phyloP scores from a whole-genome alignment of 2,888 invertebrate genomes.

The Caenorhabditis uteleia region DNA sequence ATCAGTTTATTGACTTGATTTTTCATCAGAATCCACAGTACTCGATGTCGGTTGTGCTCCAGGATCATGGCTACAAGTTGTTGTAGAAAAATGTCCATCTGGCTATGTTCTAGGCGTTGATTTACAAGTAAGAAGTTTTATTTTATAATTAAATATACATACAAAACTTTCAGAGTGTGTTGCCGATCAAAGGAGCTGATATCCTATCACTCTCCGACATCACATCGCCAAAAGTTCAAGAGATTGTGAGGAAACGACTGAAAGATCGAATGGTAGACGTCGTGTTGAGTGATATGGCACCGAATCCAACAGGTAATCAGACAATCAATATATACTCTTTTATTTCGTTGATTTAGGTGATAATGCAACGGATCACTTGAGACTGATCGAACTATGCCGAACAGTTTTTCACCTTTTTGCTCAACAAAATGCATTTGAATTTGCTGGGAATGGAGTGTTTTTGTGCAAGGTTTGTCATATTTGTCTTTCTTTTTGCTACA shows the following conservation, averaged over 20 bases:
- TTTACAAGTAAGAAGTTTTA: slow-evolving; percentile 47
- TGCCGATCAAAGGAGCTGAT: slow-evolving; percentile 61
- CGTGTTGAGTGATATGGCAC: slow-evolving; percentile 69
- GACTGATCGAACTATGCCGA: slow-evolving; percentile 58
- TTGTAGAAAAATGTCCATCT: slow-evolving; percentile 40
- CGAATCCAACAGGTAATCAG: slow-evolving; percentile 64
- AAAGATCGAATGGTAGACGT: slow-evolving; percentile 55
- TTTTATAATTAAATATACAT: background rate
- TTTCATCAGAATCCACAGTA: slow-evolving; percentile 46
- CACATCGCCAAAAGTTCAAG: slow-evolving; percentile 43
- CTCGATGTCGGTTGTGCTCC: slow-evolving; percentile 66
- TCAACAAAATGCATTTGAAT: slow-evolving; percentile 34
- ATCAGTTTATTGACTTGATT: no score
- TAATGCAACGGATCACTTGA: slow-evolving; percentile 54
- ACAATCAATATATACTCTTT: background rate
- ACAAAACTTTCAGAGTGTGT: slow-evolving; percentile 48
- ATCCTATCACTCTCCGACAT: slow-evolving; percentile 60
- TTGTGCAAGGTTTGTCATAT: slow-evolving; percentile 50
- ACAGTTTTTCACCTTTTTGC: slow-evolving; percentile 47
- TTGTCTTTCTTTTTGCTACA: background rate
- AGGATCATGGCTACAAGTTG: slow-evolving; percentile 69
- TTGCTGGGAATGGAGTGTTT: slow-evolving; percentile 52
- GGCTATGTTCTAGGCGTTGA: slow-evolving; percentile 63
- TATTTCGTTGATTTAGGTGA: slow-evolving; percentile 40
- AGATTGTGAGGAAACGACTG: slow-evolving; percentile 44